Conservation (phyloP, 2,113 vertebrate species). For the Chaetodon trifascialis region DNA sequence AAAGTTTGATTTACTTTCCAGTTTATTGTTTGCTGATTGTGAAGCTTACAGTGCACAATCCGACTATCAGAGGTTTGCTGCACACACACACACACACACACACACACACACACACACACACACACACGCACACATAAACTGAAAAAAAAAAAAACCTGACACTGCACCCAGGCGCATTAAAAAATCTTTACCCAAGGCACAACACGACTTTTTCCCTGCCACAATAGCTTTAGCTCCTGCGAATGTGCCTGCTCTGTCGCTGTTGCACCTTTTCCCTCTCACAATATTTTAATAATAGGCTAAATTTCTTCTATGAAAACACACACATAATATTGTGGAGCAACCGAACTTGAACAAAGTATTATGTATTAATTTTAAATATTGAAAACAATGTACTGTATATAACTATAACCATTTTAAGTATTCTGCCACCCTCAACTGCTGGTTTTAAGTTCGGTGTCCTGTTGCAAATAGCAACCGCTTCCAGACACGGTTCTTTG, state of each 20-base stretch:
- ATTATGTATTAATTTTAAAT: neutral
- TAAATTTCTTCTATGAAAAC: constrained; percentile 2
- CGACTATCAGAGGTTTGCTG: neutral
- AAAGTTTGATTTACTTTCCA: neutral
- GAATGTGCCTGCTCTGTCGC: constrained; percentile 17
- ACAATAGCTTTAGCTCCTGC: constrained; percentile 33
- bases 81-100: neutral
- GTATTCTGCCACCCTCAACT: too few species aligned
- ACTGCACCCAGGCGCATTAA: constrained; percentile 16
- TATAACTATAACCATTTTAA: too few species aligned
- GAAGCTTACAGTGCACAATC: neutral
- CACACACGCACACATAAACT: neutral
- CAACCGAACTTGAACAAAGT: neutral
- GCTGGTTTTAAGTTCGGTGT: too few species aligned
- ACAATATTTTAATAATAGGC: constrained; percentile 6
- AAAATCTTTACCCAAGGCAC: constrained; percentile 15
- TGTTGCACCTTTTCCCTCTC: constrained; percentile 34
- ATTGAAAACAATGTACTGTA: neutral
- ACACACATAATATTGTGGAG: neutral
- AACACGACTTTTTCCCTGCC: constrained; percentile 42
- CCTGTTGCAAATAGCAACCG: too few species aligned
- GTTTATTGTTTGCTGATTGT: neutral
- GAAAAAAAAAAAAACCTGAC: neutral
- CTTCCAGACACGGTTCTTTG: too few species aligned
- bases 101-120: neutral